Evolutionary conservation across 2,888 invertebrate species (phyloP), one percentile per base, ranked within the genome.

Genomic region (Cecidostiba fungosa): DNA sequence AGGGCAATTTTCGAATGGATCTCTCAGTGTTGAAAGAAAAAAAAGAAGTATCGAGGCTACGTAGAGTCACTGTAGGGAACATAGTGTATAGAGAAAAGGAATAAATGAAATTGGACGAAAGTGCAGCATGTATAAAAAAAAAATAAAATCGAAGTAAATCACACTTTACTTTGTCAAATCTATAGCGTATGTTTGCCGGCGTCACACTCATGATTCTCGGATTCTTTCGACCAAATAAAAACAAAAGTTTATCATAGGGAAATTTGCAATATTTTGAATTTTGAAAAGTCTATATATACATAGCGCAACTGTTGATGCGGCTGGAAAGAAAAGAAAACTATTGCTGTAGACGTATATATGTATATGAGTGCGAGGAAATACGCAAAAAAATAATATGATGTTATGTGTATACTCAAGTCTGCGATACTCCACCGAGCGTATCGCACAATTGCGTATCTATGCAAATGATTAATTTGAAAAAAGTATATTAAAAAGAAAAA

Each of bases 401-500:
- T n/a, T n/a, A 50, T 6, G n/a, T 54, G 23, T 43, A 70, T 54
- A 74, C 29, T 6, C 23, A 72, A 32, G 36, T 50, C 59, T 36
- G 66, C 78, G 78, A 73, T 77, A 32, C 26, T 32, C 29, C 29
- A 10, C n/a, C 19, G 32, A 47, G 16, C 0, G 39, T 66, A 85
- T 81, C 26, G 70, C 70, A 82, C 72, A 50, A 29, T 72, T 78
- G 72, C 82, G 84, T 77, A 85, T 86, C 84, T 86, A 59, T 59
- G 76, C 80, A 81, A 87, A 88, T 74, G 82, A 86, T 50, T 85
- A 86, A 86, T 79, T 3, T 14, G 29, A 66, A 84, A 88, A 12
- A 82, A 88, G 79, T 79, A 86, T 69, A 88, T 87, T n/a, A n/a
- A n/a, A 81, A 85, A 88, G 84, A 88, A 83, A 84, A 86, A 66